These are phyloP conservation scores for Pocillopora verrucosa DNA, from an alignment of 64 coral and sea anemone genomes.

Conservation along the genomic window DNA sequence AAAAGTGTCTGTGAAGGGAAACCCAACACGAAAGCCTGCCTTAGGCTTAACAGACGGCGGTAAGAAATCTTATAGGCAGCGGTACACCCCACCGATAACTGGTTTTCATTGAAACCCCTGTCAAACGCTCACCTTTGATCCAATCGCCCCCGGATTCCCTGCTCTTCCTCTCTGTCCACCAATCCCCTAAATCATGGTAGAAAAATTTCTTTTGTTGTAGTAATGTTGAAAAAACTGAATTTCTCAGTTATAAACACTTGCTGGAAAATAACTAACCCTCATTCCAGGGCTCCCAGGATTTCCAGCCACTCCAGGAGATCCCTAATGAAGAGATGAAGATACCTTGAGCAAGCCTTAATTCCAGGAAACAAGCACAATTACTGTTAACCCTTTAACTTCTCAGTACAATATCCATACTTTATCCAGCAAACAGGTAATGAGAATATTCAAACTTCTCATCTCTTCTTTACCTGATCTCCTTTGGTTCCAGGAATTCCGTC, in stretches of 20 bases:
- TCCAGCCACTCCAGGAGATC: not conserved
- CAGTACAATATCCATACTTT: too few relatives aligned
- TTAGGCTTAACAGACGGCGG: too few relatives aligned
- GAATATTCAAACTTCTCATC: not conserved
- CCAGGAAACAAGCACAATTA: too few relatives aligned
- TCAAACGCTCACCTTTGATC: not conserved
- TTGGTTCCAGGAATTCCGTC: conserved; percentile 31
- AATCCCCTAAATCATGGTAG: not conserved
- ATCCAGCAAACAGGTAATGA: too few relatives aligned
- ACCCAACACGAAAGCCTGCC: too few relatives aligned
- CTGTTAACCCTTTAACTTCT: too few relatives aligned
- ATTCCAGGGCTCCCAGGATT: conserved; percentile 10
- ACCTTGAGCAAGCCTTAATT: too few relatives aligned
- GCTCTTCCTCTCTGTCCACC: conserved; percentile 19
- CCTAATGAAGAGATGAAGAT: not conserved
- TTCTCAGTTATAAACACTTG: not conserved
- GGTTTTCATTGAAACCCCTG: not conserved
- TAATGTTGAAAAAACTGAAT: not conserved
- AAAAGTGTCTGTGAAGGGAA: too few relatives aligned
- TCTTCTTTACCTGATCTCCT: conserved; percentile 36
- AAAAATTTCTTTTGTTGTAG: not conserved
- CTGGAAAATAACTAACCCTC: not conserved
- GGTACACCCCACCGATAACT: not conserved
- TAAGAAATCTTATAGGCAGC: not conserved
- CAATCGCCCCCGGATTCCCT: not conserved